Base-by-base conservation (phyloP, 2,888 invertebrate genomes). In the Agapostemon virescens region DNA sequence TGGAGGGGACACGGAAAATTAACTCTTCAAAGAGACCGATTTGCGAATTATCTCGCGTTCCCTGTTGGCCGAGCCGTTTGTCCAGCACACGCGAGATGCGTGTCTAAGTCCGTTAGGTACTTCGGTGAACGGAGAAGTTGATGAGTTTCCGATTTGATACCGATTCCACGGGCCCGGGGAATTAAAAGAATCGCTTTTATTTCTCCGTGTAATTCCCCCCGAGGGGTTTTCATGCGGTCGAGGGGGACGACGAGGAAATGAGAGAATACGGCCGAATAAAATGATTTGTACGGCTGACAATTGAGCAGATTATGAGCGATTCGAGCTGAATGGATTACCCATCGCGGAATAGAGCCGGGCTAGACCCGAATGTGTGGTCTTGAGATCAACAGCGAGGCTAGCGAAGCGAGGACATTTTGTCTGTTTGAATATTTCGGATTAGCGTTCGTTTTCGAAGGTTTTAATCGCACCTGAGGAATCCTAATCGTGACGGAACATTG, bases 1-100 rank as follows among this genome's bases (percentile, higher is more conserved):
- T 6, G 6, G 3, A 20, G 40, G 40, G 26, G 26, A 30, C 17
- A 20, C 23, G 30, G 36, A 30, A 45, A 45, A 61, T 74, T 74
- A 74, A 36, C 74, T 55, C 55, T 49, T 69, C 42, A 64, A 74
- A 69, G 42, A 33, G 69, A 36, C 13, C 69, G 42, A 42, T 70
- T 70, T 70, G 13, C 40, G 3, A 42, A 42, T 68, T 58, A 42
- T 58, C 33, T 3, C 61, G 45, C 26, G n/a, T 33, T 36, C 63
- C 63, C 63, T n/a, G 33, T n/a, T 63, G n/a, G 63, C 3, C 67
- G 7, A 2, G 6, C 42, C 40, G 70, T 20, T 63, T 36, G 26
- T 42, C 42, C 15, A 3, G 20, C 33, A 20, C n/a, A 63, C 63
- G 63, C 36, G 63, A 61, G 33, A 61, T 61, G 61, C 61, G 63